Evolutionary conservation across 2,797 vertebrate species (phyloP), one percentile per base, ranked within the genome.

Genomic region (Arremon aurantiirostris): DNA sequence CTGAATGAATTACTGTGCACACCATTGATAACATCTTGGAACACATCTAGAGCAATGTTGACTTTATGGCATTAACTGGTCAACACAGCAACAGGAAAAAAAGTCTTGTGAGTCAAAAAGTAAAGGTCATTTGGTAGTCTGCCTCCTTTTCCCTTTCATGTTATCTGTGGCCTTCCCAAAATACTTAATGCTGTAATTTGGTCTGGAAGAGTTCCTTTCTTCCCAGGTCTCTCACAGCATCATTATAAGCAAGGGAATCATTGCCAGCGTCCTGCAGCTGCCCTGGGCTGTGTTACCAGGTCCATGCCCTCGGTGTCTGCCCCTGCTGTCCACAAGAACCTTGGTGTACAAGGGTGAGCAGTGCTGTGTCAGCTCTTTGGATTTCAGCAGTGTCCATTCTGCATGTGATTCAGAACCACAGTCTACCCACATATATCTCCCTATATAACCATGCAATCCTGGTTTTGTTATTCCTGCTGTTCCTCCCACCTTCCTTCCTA

Each of bases 371-470:
- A 97, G 86, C 71, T 64, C 27, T 57, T 71, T 59, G 90, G 82
- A 77, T 81, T 95, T 92, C 86, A 89, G 73, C 52, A 71, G 52
- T 41, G 77, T 76, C 87, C 76, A 6, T 55, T 72, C 79, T 82
- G 49, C 68, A 66, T 90, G 90, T 95, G 93, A 94, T 94, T 91
- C 90, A 95, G 55, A 94, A 65, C 82, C 88, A 83, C 89, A 86
- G 68, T 28, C 82, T 92, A 73, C 82, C 87, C 94, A 88, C 88
- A 49, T 41, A 44, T 61, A 37, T 66, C 71, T 82, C 77, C 69
- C 81, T 32, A 4, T 52, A 80, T 32, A 94, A 92, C 89, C 76
- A 68, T 1, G 1, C 61, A 86, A 82, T 75, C 86, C 71, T 95
- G 86, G 50, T 91, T 94, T 87, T 95, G 68, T 91, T 93, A 76